Conservation (phyloP, 2,113 vertebrate genomes). For the Hypocryptadius cinnamomeus region DNA sequence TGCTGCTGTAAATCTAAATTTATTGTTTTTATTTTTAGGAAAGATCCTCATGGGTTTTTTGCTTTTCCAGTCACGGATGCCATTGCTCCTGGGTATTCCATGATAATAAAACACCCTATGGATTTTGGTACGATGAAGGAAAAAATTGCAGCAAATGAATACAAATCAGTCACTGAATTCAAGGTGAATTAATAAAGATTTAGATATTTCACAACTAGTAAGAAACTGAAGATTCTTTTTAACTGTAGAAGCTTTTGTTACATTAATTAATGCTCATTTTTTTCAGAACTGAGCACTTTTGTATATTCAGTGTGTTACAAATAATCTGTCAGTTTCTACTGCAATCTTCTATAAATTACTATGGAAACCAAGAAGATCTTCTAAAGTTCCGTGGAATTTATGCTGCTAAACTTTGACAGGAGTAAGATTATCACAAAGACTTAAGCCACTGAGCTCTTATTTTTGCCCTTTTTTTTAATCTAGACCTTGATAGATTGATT, state of each 20-base stretch:
- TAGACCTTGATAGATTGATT: background rate
- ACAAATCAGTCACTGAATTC: slow-evolving; percentile 96
- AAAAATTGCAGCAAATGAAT: slow-evolving; percentile 90
- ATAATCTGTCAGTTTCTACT: background rate
- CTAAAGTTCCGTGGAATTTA: background rate
- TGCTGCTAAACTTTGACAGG: background rate
- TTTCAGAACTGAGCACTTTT: background rate
- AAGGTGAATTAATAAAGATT: slow-evolving; percentile 74
- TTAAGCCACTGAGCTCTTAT: background rate
- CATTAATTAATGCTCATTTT: background rate
- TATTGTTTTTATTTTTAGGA: slow-evolving; percentile 73
- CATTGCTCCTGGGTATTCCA: slow-evolving; percentile 95
- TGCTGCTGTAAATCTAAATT: background rate
- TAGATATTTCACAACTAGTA: background rate
- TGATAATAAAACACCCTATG: slow-evolving; percentile 99
- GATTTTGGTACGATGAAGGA: slow-evolving; percentile 98
- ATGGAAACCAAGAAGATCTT: background rate
- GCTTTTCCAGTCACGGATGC: slow-evolving; percentile 95
- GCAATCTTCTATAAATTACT: background rate
- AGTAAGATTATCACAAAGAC: background rate
- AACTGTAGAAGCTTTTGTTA: background rate
- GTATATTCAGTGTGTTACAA: background rate
- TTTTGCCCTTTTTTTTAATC: background rate
- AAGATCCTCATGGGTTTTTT: slow-evolving; percentile 97
- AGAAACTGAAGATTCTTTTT: background rate